Evolutionary conservation across 2,888 invertebrate species (phyloP), one percentile per base, ranked within the genome.

Genomic region (Clunio marinus): DNA sequence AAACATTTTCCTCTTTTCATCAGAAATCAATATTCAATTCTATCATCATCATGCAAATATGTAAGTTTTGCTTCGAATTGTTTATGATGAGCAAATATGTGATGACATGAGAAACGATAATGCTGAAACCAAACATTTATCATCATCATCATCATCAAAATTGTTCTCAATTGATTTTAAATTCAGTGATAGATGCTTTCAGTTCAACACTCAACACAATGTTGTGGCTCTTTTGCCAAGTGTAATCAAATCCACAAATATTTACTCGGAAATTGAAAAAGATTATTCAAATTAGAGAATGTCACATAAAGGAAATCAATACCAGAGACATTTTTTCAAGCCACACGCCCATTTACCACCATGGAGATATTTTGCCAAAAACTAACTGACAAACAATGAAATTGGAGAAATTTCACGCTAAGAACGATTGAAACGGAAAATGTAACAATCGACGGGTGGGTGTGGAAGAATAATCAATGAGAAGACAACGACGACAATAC

Each of bases 251-350:
- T 3, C 20, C 51, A 20, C 22, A 51, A 51, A 51, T 51, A 51
- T 51, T 51, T 22, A 22, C 51, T n/a, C 51, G 51, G 51, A 51
- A 41, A 51, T 51, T 51, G 51, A 22, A 20, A 2, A 4, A 22
- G 51, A 51, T 51, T 51, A 51, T 51, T 51, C 51, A 51, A 51
- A 51, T 51, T 13, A n/a, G n/a, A n/a, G n/a, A n/a, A n/a, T n/a
- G 51, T 22, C 7, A 51, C 51, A 51, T 22, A 51, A 51, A 8
- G 22, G 22, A 51, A 22, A 51, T 51, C 22, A 51, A 51, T 17
- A 51, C 3, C 3, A 17, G 51, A 2, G 17, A n/a, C n/a, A n/a
- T n/a, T n/a, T n/a, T n/a, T 15, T 15, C 45, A 45, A 45, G n/a
- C n/a, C 51, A 51, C 13, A 51, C 51, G 51, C 51, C 51, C 51